These are phyloP conservation scores for Thunnus maccoyii DNA, from an alignment of 2,113 vertebrate species.

Conservation along the genomic window DNA sequence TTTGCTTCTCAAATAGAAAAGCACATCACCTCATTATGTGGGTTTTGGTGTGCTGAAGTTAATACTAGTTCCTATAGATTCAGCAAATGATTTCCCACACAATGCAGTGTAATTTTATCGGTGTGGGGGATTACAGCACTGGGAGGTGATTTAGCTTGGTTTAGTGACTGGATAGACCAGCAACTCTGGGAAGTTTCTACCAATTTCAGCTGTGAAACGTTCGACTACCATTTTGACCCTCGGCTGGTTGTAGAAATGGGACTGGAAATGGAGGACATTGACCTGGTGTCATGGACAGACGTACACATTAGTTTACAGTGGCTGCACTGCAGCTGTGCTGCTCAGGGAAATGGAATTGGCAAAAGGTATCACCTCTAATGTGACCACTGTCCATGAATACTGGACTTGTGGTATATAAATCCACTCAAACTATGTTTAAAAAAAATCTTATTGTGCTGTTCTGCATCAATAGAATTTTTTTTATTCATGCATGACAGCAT, in stretches of 20 bases:
- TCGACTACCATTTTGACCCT: constrained; percentile 75
- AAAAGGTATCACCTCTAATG: constrained; percentile 46
- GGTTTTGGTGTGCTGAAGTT: constrained; percentile 56
- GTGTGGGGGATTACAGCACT: constrained; percentile 74
- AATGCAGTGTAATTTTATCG: constrained; percentile 79
- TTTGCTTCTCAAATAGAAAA: constrained; percentile 61
- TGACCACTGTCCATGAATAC: constrained; percentile 52
- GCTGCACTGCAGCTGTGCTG: constrained; percentile 64
- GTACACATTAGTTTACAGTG: constrained; percentile 70
- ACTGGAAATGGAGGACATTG: constrained; percentile 74
- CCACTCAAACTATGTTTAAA: constrained; percentile 1
- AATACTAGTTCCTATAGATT: constrained; percentile 64
- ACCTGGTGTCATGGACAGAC: constrained; percentile 64
- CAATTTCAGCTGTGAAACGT: constrained; percentile 51
- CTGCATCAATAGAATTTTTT: constrained; percentile 8
- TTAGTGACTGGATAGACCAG: constrained; percentile 68
- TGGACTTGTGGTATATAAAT: constrained; percentile 16
- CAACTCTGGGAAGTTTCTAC: constrained; percentile 72
- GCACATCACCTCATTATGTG: constrained; percentile 71
- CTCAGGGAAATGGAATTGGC: constrained; percentile 68
- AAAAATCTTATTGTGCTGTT: not conserved
- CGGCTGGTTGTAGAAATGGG: constrained; percentile 64
- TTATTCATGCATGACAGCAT: not conserved
- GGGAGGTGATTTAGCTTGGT: constrained; percentile 75
- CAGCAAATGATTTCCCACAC: constrained; percentile 79